Conservation (phyloP, 2,888 invertebrate species). For the Polymixis lichenea region DNA sequence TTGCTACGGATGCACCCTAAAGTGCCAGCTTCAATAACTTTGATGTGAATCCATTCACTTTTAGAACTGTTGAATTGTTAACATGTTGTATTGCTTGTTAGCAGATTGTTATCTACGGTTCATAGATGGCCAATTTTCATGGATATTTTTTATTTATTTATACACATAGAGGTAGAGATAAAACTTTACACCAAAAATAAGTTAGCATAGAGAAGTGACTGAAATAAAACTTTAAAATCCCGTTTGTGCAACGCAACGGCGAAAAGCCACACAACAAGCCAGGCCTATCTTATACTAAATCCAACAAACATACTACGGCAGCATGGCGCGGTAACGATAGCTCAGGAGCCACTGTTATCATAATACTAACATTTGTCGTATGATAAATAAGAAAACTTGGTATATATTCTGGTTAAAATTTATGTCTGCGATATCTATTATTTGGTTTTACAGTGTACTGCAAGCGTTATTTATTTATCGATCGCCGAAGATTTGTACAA, state of each 20-base stretch:
- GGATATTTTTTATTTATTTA: too few species aligned
- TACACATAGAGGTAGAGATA: too few species aligned
- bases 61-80: conserved; percentile 54
- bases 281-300: conserved; percentile 37
- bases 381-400: conserved; percentile 50
- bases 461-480: conserved; percentile 50
- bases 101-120: conserved; percentile 20
- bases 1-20: conserved; percentile 70
- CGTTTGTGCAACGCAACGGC: neutral
- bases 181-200: neutral
- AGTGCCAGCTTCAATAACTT: conserved; percentile 71
- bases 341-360: conserved; percentile 48
- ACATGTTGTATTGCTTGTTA: conserved; percentile 20
- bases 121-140: neutral
- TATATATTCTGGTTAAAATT: conserved; percentile 38
- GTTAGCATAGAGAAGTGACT: neutral
- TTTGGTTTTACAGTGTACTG: conserved; percentile 55
- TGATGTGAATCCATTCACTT: conserved; percentile 65
- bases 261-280: neutral
- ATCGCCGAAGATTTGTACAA: conserved; percentile 64
- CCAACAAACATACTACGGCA: conserved; percentile 19
- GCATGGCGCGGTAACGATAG: conserved; percentile 38
- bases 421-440: conserved; percentile 52
- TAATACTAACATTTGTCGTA: conserved; percentile 56
- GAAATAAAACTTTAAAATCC: neutral